Percentiles rank a stretch among this genome's conserved stretches.
These are phyloP conservation scores for Diarsia rubi DNA, from an alignment of 2,888 invertebrate species.

Conservation along the genomic window DNA sequence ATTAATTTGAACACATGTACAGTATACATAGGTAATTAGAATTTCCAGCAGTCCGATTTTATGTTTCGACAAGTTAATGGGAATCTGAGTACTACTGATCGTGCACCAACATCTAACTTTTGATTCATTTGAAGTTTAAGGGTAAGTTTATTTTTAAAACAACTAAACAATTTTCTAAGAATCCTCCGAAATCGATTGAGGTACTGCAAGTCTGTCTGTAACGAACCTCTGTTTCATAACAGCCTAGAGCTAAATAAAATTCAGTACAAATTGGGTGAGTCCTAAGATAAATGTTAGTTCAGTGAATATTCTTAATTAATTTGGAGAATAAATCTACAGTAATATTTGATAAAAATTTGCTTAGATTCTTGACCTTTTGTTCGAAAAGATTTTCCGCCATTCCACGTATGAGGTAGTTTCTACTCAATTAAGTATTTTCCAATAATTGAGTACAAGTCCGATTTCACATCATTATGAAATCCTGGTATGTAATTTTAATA, in stretches of 20 bases:
- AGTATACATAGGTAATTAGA: background rate
- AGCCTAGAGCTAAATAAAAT: slow-evolving; percentile 37
- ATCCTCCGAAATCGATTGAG: slow-evolving; percentile 7
- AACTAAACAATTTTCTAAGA: slow-evolving; percentile 15
- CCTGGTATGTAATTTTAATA: background rate
- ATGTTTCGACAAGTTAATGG: background rate
- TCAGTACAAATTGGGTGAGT: slow-evolving; percentile 47
- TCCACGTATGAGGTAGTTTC: background rate
- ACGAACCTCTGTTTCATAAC: slow-evolving; percentile 33
- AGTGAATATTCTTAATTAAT: slow-evolving; percentile 50
- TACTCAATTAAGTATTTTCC: background rate
- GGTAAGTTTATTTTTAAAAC: slow-evolving; percentile 12
- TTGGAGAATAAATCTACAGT: slow-evolving; percentile 14
- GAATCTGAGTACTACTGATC: background rate
- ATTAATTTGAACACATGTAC: slow-evolving; percentile 55
- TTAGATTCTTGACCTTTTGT: background rate
- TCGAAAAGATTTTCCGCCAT: slow-evolving; percentile 10
- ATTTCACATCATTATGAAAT: background rate
- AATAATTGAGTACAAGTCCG: background rate
- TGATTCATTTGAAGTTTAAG: background rate
- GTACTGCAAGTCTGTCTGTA: slow-evolving; percentile 13
- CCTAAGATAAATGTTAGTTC: slow-evolving; percentile 55
- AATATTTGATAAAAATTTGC: background rate
- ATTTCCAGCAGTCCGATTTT: background rate
- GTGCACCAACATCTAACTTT: background rate